Conservation (phyloP, 37 sponge, comb jelly and placozoan genomes). For the Lycopodina hypogea region DNA sequence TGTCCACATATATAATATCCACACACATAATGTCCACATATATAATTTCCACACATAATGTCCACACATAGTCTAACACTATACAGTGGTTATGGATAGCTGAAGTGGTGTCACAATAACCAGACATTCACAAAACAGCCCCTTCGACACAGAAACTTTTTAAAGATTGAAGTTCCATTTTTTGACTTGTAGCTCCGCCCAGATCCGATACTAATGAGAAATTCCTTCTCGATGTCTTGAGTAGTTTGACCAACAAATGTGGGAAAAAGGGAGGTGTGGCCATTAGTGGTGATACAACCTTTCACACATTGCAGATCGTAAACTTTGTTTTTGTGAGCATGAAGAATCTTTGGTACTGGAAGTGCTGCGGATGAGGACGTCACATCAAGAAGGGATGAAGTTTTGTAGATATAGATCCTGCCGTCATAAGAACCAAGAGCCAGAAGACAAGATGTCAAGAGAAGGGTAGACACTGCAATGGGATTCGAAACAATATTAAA, state of each 20-base stretch:
- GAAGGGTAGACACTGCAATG: constrained; percentile 25
- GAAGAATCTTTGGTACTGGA: neutral
- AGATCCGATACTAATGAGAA: constrained; percentile 45
- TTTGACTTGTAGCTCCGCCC: constrained; percentile 18
- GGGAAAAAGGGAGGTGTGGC: constrained; percentile 42
- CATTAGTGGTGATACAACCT: constrained; percentile 16
- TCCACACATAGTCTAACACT: no score
- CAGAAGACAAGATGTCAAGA: constrained; percentile 12
- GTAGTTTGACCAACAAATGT: constrained; percentile 38
- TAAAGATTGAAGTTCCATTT: neutral
- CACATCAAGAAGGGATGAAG: neutral
- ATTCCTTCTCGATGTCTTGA: neutral
- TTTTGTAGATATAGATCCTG: constrained; percentile 1
- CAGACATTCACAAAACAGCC: constrained; percentile 31
- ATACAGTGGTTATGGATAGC: no score
- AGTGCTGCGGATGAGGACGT: no score
- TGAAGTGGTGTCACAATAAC: constrained; percentile 24
- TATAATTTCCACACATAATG: no score
- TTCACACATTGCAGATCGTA: constrained; percentile 19
- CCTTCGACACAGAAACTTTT: neutral
- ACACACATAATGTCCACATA: no score
- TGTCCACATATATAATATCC: no score
- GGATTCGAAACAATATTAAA: no score
- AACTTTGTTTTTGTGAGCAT: constrained; percentile 7
- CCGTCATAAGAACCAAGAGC: constrained; percentile 37